Conservation (phyloP, 1,140 invertebrate species). For the Drosophila virilis region DNA sequence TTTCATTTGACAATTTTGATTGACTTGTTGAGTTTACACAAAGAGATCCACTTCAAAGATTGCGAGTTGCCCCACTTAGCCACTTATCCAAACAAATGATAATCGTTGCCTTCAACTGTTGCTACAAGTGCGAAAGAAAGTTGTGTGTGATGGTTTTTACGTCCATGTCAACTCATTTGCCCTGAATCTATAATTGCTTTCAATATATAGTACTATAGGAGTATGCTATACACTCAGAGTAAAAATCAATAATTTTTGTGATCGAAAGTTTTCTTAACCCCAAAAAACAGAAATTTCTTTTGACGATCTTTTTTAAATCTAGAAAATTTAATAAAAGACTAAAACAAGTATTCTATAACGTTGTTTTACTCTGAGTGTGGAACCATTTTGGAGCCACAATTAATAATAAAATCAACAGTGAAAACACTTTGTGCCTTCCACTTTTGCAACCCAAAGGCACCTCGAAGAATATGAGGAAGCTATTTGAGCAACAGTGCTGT, state of each 20-base stretch:
- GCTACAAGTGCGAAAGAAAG: not conserved
- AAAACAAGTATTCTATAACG: too few species aligned
- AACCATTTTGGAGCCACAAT: not conserved
- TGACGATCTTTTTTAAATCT: too few species aligned
- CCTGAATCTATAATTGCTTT: too few species aligned
- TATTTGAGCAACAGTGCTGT: conserved; percentile 23
- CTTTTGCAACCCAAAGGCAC: conserved; percentile 6
- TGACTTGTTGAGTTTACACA: conserved; percentile 18
- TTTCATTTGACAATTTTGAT: conserved; percentile 19
- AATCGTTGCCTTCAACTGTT: not conserved
- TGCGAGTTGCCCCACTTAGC: not conserved
- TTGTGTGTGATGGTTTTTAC: not conserved
- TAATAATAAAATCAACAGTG: not conserved
- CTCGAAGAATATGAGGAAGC: conserved; percentile 24
- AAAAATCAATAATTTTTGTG: too few species aligned
- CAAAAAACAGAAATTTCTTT: too few species aligned
- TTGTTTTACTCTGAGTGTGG: not conserved
- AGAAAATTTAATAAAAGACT: too few species aligned
- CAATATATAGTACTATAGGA: too few species aligned
- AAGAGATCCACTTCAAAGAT: not conserved
- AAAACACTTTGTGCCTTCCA: not conserved
- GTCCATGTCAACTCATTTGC: not conserved
- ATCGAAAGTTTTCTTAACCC: too few species aligned
- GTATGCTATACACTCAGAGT: too few species aligned
- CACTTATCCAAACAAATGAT: conserved; percentile 4